Evolutionary conservation across 1,140 invertebrate species (phyloP).

Genomic region (Pteromalus puparum): DNA sequence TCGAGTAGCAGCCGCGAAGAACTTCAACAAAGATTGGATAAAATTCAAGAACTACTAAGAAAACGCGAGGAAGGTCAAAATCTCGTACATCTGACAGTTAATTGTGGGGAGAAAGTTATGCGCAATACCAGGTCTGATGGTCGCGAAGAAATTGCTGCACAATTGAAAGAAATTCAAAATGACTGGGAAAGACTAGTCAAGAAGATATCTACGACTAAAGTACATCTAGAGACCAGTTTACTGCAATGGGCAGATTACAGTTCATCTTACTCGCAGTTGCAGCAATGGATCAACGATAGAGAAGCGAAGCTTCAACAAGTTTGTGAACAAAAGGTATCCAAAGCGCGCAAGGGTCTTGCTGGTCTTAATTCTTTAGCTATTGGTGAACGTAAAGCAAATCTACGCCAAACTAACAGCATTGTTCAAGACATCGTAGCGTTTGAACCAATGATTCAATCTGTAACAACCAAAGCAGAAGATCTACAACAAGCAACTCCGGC

Average conservation of each 20-base stretch:
- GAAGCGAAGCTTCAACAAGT: conserved; percentile 96
- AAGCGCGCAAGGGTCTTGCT: conserved; percentile 83
- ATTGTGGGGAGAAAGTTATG: conserved; percentile 93
- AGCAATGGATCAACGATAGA: conserved; percentile 96
- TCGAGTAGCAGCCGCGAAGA: conserved; percentile 89
- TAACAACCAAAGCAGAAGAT: conserved; percentile 93
- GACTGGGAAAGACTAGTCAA: conserved; percentile 95
- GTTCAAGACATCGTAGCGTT: conserved; percentile 96
- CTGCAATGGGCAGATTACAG: conserved; percentile 97
- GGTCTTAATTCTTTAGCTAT: conserved; percentile 87
- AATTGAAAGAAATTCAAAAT: conserved; percentile 92
- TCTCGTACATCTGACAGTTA: conserved; percentile 91
- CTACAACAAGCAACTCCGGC: conserved; percentile 89
- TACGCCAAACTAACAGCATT: conserved; percentile 94
- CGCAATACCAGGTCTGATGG: conserved; percentile 83
- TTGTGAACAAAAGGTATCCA: conserved; percentile 89
- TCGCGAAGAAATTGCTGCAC: conserved; percentile 89
- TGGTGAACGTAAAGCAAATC: conserved; percentile 89
- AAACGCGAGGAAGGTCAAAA: conserved; percentile 94
- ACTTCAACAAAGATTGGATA: conserved; percentile 87
- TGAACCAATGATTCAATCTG: conserved; percentile 96
- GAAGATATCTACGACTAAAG: conserved; percentile 94
- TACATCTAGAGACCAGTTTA: conserved; percentile 92
- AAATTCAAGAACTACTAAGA: conserved; percentile 87
- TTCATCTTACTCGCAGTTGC: conserved; percentile 91